Conservation (phyloP, 2,113 vertebrate genomes). For the Engystomops pustulosus region DNA sequence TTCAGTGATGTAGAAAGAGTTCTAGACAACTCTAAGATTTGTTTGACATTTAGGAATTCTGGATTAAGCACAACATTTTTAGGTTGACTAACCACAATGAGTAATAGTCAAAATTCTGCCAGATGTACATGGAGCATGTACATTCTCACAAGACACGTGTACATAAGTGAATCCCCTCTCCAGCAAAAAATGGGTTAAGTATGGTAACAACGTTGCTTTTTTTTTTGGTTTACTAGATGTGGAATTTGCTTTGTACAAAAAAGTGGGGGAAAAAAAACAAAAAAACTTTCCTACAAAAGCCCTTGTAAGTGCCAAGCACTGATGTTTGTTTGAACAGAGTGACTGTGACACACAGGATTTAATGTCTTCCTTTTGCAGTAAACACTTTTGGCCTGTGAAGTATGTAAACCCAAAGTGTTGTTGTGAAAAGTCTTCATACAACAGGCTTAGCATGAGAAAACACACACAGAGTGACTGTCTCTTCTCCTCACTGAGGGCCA, state of each 20-base stretch:
- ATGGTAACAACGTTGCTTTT: background rate
- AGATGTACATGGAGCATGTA: conserved; percentile 34
- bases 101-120: conserved; percentile 44
- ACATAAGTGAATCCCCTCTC: background rate
- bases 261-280: background rate
- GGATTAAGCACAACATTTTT: conserved; percentile 47
- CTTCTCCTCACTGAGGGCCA: conserved; percentile 59
- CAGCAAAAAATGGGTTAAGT: conserved; percentile 28
- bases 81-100: conserved; percentile 48
- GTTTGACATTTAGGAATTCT: conserved; percentile 41
- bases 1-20: conserved; percentile 44
- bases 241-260: conserved; percentile 8
- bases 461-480: conserved; percentile 43
- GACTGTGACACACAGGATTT: conserved; percentile 30
- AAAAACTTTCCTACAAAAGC: conserved; percentile 37
- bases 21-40: conserved; percentile 26
- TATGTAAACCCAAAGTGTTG: conserved; percentile 63
- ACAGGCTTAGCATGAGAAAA: conserved; percentile 64
- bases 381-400: background rate
- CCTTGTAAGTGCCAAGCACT: conserved; percentile 1
- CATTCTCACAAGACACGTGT: conserved; percentile 28
- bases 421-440: conserved; percentile 63
- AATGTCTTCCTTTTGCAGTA: conserved; percentile 37
- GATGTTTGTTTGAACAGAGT: conserved; percentile 52
- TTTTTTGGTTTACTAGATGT: background rate